Base-by-base conservation (phyloP, 2,113 vertebrate species). In the Morphnarchus princeps region DNA sequence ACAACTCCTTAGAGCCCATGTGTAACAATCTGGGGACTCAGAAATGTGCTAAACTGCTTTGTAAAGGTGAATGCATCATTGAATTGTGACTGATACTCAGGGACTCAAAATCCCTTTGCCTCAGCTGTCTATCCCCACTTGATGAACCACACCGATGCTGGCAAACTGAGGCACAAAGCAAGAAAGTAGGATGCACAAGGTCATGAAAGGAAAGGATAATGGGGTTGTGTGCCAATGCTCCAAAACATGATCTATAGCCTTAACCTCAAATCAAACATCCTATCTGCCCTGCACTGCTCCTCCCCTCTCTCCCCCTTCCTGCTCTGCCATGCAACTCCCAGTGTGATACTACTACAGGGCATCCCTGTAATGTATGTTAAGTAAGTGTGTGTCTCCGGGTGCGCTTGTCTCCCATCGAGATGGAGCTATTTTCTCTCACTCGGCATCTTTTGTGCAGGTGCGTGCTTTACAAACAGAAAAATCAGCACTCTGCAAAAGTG, bases 401-500 rank as follows among this genome's bases (percentile, higher is more conserved):
- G 74, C 9, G 5, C 94, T 59, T 76, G 89, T 96, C 84, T 97
- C 84, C 95, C 86, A 83, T 96, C 3, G 85, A 97, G 94, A 96
- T 84, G 83, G 96, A 97, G 96, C 65, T 82, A 95, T 97, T 97
- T 96, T 96, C 95, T 97, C 94, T 97, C 93, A 72, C 96, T 97
- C 57, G 73, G 97, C 97, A 97, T 95, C 92, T 97, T 97, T 96
- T 97, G 95, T 97, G 97, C 97, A 98, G 97, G 97, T 98, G 97
- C 40, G 11, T 95, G 84, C 93, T 97, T 97, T 97, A 95, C 96
- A 97, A 98, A 97, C 92, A 95, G 95, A 97, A 97, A 97, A 97
- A 98, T 97, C 98, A 98, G 97, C 98, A 98, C 96, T 97, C 96
- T 98, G 97, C 90, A 89, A 97, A 98, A 98, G 95, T 95, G 96